phyloP scores from a whole-genome alignment of 2,113 vertebrate species.

The Platichthys flesus region DNA sequence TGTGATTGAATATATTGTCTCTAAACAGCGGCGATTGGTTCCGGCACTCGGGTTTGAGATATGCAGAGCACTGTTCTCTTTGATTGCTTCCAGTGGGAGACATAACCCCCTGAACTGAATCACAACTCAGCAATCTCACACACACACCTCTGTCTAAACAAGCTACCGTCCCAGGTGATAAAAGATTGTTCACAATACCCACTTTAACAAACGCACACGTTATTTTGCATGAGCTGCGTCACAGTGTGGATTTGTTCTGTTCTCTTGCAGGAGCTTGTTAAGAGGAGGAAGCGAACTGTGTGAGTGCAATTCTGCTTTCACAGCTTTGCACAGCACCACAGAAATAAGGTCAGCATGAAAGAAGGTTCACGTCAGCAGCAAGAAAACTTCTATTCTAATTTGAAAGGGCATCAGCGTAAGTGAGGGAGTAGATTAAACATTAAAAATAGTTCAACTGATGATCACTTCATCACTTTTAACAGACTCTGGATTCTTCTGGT shows the following conservation, averaged over 20 bases:
- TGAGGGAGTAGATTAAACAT: too few relatives aligned
- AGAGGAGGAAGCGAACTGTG: background rate
- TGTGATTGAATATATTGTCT: conserved; percentile 53
- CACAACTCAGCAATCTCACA: conserved; percentile 48
- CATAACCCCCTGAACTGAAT: conserved; percentile 65
- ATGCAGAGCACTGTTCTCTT: conserved; percentile 40
- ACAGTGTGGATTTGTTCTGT: background rate
- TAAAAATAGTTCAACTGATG: background rate
- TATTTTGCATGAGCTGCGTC: background rate
- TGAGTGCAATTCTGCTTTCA: background rate
- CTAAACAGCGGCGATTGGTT: conserved; percentile 55
- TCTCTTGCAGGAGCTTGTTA: background rate
- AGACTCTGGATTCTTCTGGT: too few relatives aligned
- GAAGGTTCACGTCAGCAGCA: too few relatives aligned
- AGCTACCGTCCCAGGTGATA: background rate
- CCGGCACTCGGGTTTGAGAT: conserved; percentile 43
- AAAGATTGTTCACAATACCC: background rate
- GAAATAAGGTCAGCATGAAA: too few relatives aligned
- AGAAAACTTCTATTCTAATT: too few relatives aligned
- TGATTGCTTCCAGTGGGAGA: conserved; percentile 69
- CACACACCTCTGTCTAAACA: conserved; percentile 1
- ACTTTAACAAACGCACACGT: background rate
- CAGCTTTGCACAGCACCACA: too few relatives aligned
- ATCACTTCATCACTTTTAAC: background rate
- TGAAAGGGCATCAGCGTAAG: too few relatives aligned